Evolutionary conservation across 2,113 vertebrate species (phyloP), one percentile per base, ranked within the genome.

Genomic region (Gallinago paraguaiae): DNA sequence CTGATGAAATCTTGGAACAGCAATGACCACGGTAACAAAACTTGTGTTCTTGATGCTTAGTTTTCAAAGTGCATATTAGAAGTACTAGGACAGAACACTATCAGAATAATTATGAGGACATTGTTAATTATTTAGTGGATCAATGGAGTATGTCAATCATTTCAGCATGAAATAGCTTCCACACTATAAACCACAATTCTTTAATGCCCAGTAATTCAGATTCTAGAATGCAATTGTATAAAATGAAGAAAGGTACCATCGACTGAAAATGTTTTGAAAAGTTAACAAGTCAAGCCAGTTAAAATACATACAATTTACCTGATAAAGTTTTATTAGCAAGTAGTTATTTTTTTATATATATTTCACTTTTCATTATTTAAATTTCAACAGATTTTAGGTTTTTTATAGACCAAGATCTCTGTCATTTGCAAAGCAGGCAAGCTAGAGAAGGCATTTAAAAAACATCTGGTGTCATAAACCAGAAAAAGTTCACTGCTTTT

Each of bases 81-180:
- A 92, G 41, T 8, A 60, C 56, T 50, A 87, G 43, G 74, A 92
- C 79, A 81, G 37, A 53, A 70, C 30, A 33, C 37, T 35, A 92
- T 13, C n/a, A 60, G 70, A 91, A 86, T 59, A 51, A 72, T 33
- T 60, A 92, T 6, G 2, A 74, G 30, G 11, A 93, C 33, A 18
- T 7, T 83, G 79, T 95, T 96, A 95, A 97, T 78, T 92, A 92
- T 90, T 91, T 86, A 79, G 50, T 33, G 37, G 48, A 94, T 76
- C 92, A 96, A 95, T 31, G 43, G 67, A 57, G 50, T 18, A 50
- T 28, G 68, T 63, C 89, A 95, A 35, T 95, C 93, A 97, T 60
- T 60, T 94, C 74, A 96, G 83, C 20, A 45, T 27, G 46, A 37
- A 91, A 75, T 6, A 92, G 54, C 68, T 90, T 60, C 96, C 89